A percentile compares a stretch with the other conserved stretches of the same genome.
Conservation (phyloP, 2,888 invertebrate species). For the Leucophenga maculata region DNA sequence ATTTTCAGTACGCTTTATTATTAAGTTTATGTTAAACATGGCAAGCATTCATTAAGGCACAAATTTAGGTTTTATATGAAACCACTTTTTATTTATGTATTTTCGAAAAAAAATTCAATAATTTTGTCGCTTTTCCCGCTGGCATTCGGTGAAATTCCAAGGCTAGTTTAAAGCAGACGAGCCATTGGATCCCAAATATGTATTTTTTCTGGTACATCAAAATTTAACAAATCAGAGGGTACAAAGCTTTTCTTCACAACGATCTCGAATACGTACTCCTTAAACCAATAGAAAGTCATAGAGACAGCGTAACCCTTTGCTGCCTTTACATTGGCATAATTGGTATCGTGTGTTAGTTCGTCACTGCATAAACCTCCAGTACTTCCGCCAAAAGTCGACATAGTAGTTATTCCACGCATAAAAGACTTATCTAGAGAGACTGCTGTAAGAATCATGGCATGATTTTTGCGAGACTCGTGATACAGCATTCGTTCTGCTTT, state of each 20-base stretch:
- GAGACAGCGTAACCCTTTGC: not conserved
- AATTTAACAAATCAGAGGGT: conserved; percentile 66
- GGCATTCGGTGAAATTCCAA: too few species aligned
- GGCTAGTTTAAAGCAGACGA: too few species aligned
- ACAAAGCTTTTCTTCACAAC: conserved; percentile 87
- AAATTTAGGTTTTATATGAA: too few species aligned
- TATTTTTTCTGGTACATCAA: conserved; percentile 42
- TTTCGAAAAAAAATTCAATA: too few species aligned
- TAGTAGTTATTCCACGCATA: not conserved
- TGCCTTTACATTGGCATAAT: not conserved
- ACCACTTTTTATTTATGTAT: too few species aligned
- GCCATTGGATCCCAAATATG: not conserved
- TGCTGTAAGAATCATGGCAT: conserved; percentile 90
- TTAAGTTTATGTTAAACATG: too few species aligned
- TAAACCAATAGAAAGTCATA: conserved; percentile 88
- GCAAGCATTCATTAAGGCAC: too few species aligned
- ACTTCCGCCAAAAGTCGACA: not conserved
- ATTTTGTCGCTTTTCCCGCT: too few species aligned
- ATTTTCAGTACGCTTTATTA: too few species aligned
- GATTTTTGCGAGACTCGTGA: conserved; percentile 88
- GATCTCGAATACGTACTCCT: conserved; percentile 86
- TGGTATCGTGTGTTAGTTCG: not conserved
- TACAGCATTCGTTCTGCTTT: conserved; percentile 84
- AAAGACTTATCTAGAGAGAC: conserved; percentile 73
- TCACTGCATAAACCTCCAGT: too few species aligned